Evolutionary conservation across 2,797 vertebrate species (phyloP).

Genomic region (Botia kubotai): DNA sequence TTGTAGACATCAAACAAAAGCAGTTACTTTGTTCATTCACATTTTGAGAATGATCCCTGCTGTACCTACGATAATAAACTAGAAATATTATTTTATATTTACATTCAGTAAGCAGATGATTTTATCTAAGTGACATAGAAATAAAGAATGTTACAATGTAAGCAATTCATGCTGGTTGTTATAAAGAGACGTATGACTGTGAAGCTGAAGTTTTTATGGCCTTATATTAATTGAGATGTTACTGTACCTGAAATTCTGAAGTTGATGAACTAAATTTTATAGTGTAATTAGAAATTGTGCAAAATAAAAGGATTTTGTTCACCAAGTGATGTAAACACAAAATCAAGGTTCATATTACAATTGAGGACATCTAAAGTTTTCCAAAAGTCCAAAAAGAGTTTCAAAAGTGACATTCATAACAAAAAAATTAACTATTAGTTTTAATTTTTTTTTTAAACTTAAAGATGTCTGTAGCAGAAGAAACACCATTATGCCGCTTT

Average conservation of each 20-base stretch:
- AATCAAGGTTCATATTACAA: no score
- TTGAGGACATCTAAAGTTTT: no score
- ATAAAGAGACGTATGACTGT: background rate
- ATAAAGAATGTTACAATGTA: no score
- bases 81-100: background rate
- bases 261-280: background rate
- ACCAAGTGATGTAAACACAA: no score
- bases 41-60: no score
- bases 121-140: no score
- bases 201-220: background rate
- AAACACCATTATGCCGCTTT: conserved; percentile 63
- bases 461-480: background rate
- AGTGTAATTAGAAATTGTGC: no score
- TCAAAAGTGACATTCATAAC: background rate
- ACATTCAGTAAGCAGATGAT: background rate
- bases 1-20: background rate
- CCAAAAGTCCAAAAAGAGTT: background rate
- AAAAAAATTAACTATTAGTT: background rate
- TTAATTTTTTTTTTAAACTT: no score
- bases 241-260: background rate
- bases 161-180: background rate
- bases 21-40: background rate
- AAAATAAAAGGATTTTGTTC: no score
- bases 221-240: background rate
- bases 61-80: background rate